A percentile compares a stretch with the other conserved stretches of the same genome.
These are phyloP conservation scores for Drosophila quasianomalipes DNA, from an alignment of 2,888 invertebrate species.

Conservation along the genomic window DNA sequence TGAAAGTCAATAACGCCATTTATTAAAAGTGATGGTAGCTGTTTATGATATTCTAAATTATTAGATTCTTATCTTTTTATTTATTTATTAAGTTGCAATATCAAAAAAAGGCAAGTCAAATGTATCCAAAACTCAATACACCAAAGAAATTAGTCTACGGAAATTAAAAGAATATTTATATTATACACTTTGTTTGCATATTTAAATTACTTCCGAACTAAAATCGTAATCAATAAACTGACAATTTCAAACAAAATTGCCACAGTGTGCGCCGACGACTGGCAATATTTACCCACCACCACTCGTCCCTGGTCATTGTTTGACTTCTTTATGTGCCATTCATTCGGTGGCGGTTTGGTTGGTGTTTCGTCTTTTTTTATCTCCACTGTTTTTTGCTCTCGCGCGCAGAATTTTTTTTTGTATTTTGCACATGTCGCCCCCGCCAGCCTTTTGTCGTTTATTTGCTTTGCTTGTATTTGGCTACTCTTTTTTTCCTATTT, in stretches of 20 bases:
- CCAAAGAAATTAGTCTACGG: background rate
- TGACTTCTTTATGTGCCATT: slow-evolving; percentile 73
- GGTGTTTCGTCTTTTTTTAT: slow-evolving; percentile 72
- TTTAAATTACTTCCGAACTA: background rate
- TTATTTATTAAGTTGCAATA: background rate
- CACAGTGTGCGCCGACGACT: slow-evolving; percentile 45
- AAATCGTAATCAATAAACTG: background rate
- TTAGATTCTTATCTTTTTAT: background rate
- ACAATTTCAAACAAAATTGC: slow-evolving; percentile 8
- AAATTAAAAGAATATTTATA: background rate
- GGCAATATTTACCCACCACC: slow-evolving; percentile 56
- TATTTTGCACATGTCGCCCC: slow-evolving; percentile 61
- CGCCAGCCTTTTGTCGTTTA: slow-evolving; percentile 48
- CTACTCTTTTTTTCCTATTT: slow-evolving; percentile 19
- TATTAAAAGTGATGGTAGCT: background rate
- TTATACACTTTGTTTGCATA: background rate
- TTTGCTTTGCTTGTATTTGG: slow-evolving; percentile 49
- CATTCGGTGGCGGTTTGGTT: slow-evolving; percentile 75
- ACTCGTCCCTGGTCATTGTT: slow-evolving; percentile 44
- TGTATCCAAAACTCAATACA: background rate
- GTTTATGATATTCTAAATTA: background rate
- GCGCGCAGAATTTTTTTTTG: slow-evolving; percentile 49
- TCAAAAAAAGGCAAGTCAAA: background rate
- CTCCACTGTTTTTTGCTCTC: slow-evolving; percentile 62
- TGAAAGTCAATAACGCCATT: background rate